These are phyloP conservation scores for Lepetodrilus schrolli DNA, from an alignment of 2,888 invertebrate genomes.

Conservation along the genomic window DNA sequence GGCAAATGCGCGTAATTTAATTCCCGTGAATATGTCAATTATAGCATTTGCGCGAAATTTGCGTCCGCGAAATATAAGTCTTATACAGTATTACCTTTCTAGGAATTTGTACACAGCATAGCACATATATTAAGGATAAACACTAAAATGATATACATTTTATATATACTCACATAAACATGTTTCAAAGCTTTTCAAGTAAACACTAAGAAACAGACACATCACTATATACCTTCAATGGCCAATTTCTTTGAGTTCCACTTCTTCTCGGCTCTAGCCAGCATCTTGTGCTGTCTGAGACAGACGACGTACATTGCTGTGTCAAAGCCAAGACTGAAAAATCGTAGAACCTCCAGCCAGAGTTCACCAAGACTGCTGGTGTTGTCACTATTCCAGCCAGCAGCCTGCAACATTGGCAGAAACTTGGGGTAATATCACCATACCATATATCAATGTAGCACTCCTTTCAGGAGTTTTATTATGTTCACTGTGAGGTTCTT, in stretches of 20 bases:
- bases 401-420: constrained; percentile 16
- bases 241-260: constrained; percentile 78
- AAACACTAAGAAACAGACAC: background rate
- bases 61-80: too few species aligned
- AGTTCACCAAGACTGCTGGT: constrained; percentile 75
- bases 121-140: too few species aligned
- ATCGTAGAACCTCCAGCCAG: constrained; percentile 78
- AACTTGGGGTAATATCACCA: too few species aligned
- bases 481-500: too few species aligned
- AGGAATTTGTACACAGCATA: too few species aligned
- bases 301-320: constrained; percentile 76
- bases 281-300: constrained; percentile 73
- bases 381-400: constrained; percentile 70
- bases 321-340: constrained; percentile 78
- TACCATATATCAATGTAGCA: too few species aligned
- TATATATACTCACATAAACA: background rate
- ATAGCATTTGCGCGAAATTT: too few species aligned
- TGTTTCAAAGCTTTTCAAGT: background rate
- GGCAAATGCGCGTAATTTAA: too few species aligned
- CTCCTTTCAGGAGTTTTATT: too few species aligned
- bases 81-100: too few species aligned
- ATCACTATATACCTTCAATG: constrained; percentile 78
- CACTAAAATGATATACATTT: background rate
- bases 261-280: constrained; percentile 77
- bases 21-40: too few species aligned